Percentiles rank a stretch among this genome's conserved stretches.
Conservation (phyloP, 2,888 invertebrate species). For the Sminthurides aquaticus region DNA sequence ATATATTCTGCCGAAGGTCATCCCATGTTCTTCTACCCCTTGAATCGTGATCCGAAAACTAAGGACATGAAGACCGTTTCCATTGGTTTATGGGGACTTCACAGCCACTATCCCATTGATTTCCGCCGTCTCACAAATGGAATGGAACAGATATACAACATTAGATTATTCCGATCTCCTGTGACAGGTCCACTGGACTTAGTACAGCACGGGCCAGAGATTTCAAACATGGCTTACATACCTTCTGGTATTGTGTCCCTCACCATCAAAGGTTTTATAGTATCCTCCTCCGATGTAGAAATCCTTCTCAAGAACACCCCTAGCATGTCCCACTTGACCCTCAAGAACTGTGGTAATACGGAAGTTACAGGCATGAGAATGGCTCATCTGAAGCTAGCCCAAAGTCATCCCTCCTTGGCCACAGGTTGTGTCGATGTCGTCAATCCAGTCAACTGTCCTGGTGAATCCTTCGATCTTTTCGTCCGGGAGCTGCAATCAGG, state of each 20-base stretch:
- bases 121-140: constrained; percentile 14
- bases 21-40: constrained; percentile 13
- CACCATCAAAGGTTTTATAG: constrained; percentile 17
- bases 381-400: not conserved
- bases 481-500: constrained; percentile 6
- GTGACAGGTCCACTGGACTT: constrained; percentile 4
- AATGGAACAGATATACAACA: constrained; percentile 9
- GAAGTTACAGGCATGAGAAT: constrained; percentile 5
- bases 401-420: constrained; percentile 10
- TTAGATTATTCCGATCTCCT: constrained; percentile 18
- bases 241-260: constrained; percentile 16
- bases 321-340: constrained; percentile 13
- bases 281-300: constrained; percentile 9
- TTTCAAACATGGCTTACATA: constrained; percentile 9
- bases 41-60: constrained; percentile 3
- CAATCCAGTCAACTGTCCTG: constrained; percentile 16
- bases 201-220: constrained; percentile 13
- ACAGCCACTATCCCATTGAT: constrained; percentile 17
- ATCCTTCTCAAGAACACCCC: constrained; percentile 4
- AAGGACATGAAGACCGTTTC: constrained; percentile 19
- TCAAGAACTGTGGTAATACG: constrained; percentile 13
- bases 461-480: constrained; percentile 14
- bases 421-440: constrained; percentile 17
- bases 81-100: constrained; percentile 19
- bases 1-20: constrained; percentile 18